These are phyloP conservation scores for Zaprionus capensis DNA, from an alignment of 1,140 invertebrate genomes.

Conservation along the genomic window DNA sequence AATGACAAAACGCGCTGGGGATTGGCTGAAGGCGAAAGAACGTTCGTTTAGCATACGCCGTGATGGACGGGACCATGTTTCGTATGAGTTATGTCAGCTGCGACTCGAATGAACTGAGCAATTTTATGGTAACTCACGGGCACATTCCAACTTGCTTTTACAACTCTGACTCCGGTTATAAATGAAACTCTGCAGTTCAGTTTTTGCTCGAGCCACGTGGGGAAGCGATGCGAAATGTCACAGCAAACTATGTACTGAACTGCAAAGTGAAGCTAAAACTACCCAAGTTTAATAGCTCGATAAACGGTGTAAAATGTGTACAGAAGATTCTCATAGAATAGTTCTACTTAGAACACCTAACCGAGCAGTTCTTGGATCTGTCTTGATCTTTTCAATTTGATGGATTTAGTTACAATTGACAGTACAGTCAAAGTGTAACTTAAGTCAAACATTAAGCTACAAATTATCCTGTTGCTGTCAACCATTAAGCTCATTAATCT, in stretches of 20 bases:
- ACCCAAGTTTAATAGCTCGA: neutral
- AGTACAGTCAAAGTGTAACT: no score
- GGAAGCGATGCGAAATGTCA: neutral
- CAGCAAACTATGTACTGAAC: neutral
- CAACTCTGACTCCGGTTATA: neutral
- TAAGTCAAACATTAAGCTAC: no score
- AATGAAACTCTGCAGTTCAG: neutral
- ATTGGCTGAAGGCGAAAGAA: conserved; percentile 5
- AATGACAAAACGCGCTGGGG: conserved; percentile 13
- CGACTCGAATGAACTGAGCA: conserved; percentile 21
- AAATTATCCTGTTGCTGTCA: no score
- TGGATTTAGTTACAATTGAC: no score
- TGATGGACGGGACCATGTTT: conserved; percentile 32
- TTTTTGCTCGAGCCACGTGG: neutral
- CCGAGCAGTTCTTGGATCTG: no score
- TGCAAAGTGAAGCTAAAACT: neutral
- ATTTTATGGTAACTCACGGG: conserved; percentile 19
- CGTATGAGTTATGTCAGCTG: conserved; percentile 44
- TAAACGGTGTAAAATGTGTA: neutral
- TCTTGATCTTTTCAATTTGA: no score
- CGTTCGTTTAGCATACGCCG: conserved; percentile 2
- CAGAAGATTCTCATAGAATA: no score
- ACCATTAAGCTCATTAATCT: no score
- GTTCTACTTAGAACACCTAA: no score
- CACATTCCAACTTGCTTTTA: conserved; percentile 19